phyloP scores from a whole-genome alignment of 2,113 vertebrate genomes.

The Conger conger region DNA sequence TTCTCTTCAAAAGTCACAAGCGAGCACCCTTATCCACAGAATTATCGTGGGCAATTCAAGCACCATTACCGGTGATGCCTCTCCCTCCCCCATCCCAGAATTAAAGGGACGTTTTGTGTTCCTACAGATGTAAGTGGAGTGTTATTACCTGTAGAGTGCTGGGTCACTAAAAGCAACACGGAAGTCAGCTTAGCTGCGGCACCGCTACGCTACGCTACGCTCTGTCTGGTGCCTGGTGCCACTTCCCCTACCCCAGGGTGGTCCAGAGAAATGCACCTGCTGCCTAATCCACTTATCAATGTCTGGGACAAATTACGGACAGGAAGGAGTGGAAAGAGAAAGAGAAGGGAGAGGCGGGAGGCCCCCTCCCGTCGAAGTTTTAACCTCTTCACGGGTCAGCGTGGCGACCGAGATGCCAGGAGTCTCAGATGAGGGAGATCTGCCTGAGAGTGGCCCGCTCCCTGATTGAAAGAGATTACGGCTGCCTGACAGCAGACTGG shows the following conservation, averaged over 20 bases:
- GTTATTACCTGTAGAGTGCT: neutral
- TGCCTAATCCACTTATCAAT: conserved; percentile 65
- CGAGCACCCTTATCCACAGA: conserved; percentile 75
- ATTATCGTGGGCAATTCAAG: conserved; percentile 76
- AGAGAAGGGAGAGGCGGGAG: conserved; percentile 3
- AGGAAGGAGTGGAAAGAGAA: conserved; percentile 51
- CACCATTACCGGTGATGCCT: conserved; percentile 70
- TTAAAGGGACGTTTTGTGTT: conserved; percentile 75
- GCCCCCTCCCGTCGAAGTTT: conserved; percentile 47
- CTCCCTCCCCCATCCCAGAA: conserved; percentile 75
- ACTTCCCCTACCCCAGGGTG: conserved; percentile 35
- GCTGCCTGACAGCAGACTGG: too few species aligned
- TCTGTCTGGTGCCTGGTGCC: too few species aligned
- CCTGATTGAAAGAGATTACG: conserved; percentile 72
- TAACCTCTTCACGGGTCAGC: conserved; percentile 59
- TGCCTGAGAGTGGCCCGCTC: conserved; percentile 58
- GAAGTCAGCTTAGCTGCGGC: too few species aligned
- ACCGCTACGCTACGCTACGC: too few species aligned
- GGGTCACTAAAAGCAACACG: too few species aligned
- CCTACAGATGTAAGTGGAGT: conserved; percentile 41
- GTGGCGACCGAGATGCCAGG: conserved; percentile 51
- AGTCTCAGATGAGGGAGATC: conserved; percentile 71
- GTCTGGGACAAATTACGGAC: conserved; percentile 68
- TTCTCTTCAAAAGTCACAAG: conserved; percentile 60
- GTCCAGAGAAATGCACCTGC: conserved; percentile 51